Conservation (phyloP, 2,888 invertebrate genomes). For the Caenorhabditis sp. region DNA sequence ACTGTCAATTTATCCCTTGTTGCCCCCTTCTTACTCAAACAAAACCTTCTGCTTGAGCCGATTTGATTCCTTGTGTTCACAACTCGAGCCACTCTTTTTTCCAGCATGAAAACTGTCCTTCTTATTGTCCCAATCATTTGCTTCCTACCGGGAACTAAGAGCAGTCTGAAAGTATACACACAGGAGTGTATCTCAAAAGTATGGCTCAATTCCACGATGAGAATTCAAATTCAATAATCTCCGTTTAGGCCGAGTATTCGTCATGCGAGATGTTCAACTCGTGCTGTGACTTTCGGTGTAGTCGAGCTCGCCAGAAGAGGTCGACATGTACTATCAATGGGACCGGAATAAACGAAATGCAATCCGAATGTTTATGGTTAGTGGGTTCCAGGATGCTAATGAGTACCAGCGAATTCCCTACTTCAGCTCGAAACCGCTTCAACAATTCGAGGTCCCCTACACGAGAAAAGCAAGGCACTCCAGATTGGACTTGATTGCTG, state of each 20-base stretch:
- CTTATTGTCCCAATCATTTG: not conserved
- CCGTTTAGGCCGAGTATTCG: conserved; percentile 54
- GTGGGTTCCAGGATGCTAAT: not conserved
- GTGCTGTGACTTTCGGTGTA: conserved; percentile 66
- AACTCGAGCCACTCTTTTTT: too few species aligned
- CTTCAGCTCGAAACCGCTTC: conserved; percentile 44
- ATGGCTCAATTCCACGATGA: not conserved
- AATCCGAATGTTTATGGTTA: conserved; percentile 65
- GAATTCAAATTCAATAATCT: not conserved
- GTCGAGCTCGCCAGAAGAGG: conserved; percentile 54
- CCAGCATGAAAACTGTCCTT: conserved; percentile 9
- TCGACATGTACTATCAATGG: conserved; percentile 64
- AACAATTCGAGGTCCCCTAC: conserved; percentile 32
- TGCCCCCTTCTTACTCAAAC: conserved; percentile 20
- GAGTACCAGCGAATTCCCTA: too few species aligned
- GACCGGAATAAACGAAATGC: conserved; percentile 57
- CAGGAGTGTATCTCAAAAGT: conserved; percentile 63
- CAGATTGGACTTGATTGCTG: conserved; percentile 63
- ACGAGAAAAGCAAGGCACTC: conserved; percentile 45
- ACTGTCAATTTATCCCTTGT: conserved; percentile 48
- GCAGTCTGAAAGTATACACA: conserved; percentile 41
- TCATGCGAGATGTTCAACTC: conserved; percentile 65
- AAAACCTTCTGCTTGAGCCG: not conserved
- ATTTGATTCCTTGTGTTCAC: not conserved
- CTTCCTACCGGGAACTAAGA: not conserved